Percentiles rank a stretch among this genome's conserved stretches.
Conservation (phyloP, 2,113 vertebrate species). For the Coptodon rendalli region DNA sequence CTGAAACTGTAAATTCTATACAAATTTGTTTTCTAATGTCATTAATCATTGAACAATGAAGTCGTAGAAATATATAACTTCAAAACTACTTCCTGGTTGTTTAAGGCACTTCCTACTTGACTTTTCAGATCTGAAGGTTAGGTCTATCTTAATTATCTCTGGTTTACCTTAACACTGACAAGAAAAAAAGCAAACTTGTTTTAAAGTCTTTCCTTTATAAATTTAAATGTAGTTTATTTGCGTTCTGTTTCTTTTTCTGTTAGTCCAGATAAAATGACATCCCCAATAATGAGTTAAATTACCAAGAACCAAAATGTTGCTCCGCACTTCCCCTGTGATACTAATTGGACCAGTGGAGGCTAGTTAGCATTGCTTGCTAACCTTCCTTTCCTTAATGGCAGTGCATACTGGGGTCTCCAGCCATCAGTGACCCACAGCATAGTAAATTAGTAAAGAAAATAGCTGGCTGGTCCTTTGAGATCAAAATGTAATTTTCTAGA, state of each 20-base stretch:
- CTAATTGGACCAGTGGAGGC: background rate
- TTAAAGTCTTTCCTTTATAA: background rate
- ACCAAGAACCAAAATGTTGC: background rate
- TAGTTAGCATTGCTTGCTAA: background rate
- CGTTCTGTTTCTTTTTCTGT: background rate
- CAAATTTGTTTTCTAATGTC: background rate
- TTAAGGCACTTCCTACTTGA: background rate
- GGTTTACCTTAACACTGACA: background rate
- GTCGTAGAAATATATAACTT: background rate
- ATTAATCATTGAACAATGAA: background rate
- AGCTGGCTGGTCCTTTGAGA: background rate
- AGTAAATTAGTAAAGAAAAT: background rate
- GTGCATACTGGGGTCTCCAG: background rate
- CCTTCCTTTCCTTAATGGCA: background rate
- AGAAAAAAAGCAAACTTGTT: background rate
- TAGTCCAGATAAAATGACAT: background rate
- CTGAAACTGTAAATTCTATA: background rate
- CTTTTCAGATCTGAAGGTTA: background rate
- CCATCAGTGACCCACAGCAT: background rate
- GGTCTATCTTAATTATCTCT: background rate
- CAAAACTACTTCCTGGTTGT: background rate
- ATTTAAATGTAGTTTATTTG: background rate
- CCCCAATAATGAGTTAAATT: background rate
- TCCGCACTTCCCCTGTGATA: background rate
- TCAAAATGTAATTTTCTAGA: background rate